Evolutionary conservation across 2,113 vertebrate species (phyloP).

Genomic region (Athene noctua): DNA sequence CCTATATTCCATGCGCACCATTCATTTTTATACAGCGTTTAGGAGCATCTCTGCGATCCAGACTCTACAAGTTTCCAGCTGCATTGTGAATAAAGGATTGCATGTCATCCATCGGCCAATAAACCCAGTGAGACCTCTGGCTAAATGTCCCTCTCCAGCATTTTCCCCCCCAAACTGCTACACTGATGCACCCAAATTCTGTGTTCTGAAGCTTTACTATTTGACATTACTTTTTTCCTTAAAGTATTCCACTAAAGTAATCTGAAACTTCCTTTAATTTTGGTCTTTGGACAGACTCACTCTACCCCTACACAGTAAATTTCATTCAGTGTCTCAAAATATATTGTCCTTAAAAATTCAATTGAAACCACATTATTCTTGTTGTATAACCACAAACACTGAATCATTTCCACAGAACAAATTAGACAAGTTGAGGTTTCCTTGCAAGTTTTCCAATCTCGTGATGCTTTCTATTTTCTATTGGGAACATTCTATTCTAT

Average conservation of each 20-base stretch:
- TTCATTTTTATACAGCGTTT: background rate
- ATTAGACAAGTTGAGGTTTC: background rate
- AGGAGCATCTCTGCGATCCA: background rate
- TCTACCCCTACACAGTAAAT: background rate
- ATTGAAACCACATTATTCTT: background rate
- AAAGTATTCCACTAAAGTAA: background rate
- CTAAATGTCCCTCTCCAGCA: background rate
- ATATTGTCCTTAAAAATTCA: background rate
- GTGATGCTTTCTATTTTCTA: background rate
- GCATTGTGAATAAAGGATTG: background rate
- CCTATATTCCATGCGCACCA: fast-evolving
- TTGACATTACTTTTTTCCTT: background rate
- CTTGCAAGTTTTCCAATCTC: background rate
- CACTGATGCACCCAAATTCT: background rate
- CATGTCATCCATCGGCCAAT: background rate
- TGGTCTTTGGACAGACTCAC: background rate
- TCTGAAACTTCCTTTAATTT: background rate
- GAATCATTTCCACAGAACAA: background rate
- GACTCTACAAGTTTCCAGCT: background rate
- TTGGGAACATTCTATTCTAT: background rate
- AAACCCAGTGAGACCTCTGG: background rate
- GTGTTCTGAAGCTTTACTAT: background rate
- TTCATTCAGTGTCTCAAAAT: background rate
- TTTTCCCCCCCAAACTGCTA: background rate
- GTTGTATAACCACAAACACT: background rate